These are phyloP conservation scores for Rattus rattus DNA, from an alignment of 2,113 vertebrate species.

Conservation along the genomic window DNA sequence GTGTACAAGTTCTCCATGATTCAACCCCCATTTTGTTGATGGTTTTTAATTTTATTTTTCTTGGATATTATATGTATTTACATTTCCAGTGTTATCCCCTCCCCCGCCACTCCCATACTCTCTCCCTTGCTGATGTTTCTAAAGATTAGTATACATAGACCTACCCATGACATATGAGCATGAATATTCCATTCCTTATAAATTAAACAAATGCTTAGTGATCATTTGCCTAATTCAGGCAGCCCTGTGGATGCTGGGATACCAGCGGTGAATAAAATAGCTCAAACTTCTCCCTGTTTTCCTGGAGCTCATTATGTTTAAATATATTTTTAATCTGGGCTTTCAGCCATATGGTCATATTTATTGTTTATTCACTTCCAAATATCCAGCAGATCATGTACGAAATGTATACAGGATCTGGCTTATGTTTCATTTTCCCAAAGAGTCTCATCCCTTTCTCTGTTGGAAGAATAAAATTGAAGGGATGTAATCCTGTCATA, in stretches of 20 bases:
- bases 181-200: not conserved
- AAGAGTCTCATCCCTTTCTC: not conserved
- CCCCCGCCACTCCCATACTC: too few relatives aligned
- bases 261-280: not conserved
- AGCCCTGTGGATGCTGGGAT: not conserved
- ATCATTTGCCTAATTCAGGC: not conserved
- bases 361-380: not conserved
- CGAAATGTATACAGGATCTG: not conserved
- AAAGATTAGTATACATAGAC: not conserved
- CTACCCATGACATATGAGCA: not conserved
- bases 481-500: not conserved
- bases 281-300: not conserved
- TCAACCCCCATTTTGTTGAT: conserved; percentile 11
- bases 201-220: not conserved
- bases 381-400: not conserved
- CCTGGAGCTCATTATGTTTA: not conserved
- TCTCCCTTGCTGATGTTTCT: not conserved
- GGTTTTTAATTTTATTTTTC: too few relatives aligned
- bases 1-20: not conserved
- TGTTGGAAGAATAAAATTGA: not conserved
- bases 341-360: not conserved
- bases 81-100: too few relatives aligned
- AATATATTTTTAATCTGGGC: not conserved
- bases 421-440: not conserved
- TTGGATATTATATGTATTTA: too few relatives aligned